phyloP scores from a whole-genome alignment of 1,140 invertebrate genomes.

The Brachionus koreanus region DNA sequence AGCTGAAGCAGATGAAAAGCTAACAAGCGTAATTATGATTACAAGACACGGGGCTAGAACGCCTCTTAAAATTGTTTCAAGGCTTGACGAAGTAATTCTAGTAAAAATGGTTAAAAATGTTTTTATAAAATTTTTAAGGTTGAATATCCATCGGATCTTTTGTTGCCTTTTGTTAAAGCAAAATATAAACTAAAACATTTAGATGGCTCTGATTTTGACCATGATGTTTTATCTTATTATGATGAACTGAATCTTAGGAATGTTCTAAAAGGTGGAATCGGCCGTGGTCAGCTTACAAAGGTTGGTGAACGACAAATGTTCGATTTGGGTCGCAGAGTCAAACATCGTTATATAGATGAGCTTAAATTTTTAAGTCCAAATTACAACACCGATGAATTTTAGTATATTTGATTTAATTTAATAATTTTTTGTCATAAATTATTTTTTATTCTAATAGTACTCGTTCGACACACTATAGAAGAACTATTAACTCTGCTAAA shows the following conservation, averaged over 20 bases:
- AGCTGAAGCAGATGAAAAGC: neutral
- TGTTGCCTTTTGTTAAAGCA: slow-evolving; percentile 19
- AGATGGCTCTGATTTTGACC: slow-evolving; percentile 36
- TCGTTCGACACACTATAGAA: slow-evolving; percentile 30
- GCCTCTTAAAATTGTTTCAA: slow-evolving; percentile 7
- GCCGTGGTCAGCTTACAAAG: slow-evolving; percentile 17
- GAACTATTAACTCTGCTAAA: slow-evolving; percentile 13
- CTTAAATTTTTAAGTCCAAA: neutral
- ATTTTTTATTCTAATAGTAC: neutral
- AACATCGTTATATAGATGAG: neutral
- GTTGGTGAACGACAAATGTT: slow-evolving; percentile 41
- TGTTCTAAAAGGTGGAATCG: neutral
- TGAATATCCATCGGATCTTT: slow-evolving; percentile 2
- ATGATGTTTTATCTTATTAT: slow-evolving; percentile 30
- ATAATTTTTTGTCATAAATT: neutral
- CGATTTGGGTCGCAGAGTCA: slow-evolving; percentile 9
- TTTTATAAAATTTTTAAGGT: neutral
- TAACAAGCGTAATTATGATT: slow-evolving; percentile 19
- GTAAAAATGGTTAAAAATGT: neutral
- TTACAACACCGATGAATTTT: slow-evolving; percentile 15
- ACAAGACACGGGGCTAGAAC: slow-evolving; percentile 42
- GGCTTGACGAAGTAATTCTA: slow-evolving; percentile 11
- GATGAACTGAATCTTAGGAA: slow-evolving; percentile 2
- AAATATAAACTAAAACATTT: slow-evolving; percentile 20
- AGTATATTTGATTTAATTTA: neutral